A percentile compares a stretch with the other conserved stretches of the same genome.
phyloP scores from a whole-genome alignment of 2,113 vertebrate species.

The Urocitellus parryii region DNA sequence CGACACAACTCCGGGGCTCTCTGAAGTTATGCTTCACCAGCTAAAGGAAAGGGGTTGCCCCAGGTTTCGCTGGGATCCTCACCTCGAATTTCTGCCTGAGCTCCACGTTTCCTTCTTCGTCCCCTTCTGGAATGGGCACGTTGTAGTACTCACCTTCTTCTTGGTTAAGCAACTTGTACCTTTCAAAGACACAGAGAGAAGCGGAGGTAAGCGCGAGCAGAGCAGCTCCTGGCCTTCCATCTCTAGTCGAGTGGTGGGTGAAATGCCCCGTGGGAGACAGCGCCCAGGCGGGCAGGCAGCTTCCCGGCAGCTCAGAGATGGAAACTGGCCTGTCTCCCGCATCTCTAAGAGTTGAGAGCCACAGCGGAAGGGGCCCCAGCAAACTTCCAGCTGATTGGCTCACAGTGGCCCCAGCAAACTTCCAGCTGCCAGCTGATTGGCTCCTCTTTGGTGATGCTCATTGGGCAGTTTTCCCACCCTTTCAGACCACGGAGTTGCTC shows the following conservation, averaged over 20 bases:
- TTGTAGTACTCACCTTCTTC: conserved; percentile 99
- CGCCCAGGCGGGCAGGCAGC: background rate
- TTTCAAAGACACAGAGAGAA: conserved; percentile 68
- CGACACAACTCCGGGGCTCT: background rate
- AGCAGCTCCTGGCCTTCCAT: too few relatives aligned
- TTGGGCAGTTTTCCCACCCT: too few relatives aligned
- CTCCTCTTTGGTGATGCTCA: too few relatives aligned
- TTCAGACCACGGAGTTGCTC: too few relatives aligned
- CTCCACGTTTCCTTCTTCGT: conserved; percentile 94
- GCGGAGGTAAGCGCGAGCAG: background rate
- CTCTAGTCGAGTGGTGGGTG: background rate
- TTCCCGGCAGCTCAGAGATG: fast-evolving
- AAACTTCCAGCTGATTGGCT: too few relatives aligned
- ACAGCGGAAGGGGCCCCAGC: too few relatives aligned
- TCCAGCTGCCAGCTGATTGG: too few relatives aligned
- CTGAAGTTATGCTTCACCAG: background rate
- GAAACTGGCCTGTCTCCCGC: fast-evolving
- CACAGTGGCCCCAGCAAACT: too few relatives aligned
- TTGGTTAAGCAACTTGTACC: conserved; percentile 97
- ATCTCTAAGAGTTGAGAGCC: too few relatives aligned
- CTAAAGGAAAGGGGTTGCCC: background rate
- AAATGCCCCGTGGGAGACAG: background rate
- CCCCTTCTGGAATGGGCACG: conserved; percentile 96
- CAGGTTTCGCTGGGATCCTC: conserved; percentile 61
- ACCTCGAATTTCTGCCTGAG: conserved; percentile 98